Evolutionary conservation across 1,140 invertebrate genomes (phyloP).

Genomic region (Leptinotarsa defecta): DNA sequence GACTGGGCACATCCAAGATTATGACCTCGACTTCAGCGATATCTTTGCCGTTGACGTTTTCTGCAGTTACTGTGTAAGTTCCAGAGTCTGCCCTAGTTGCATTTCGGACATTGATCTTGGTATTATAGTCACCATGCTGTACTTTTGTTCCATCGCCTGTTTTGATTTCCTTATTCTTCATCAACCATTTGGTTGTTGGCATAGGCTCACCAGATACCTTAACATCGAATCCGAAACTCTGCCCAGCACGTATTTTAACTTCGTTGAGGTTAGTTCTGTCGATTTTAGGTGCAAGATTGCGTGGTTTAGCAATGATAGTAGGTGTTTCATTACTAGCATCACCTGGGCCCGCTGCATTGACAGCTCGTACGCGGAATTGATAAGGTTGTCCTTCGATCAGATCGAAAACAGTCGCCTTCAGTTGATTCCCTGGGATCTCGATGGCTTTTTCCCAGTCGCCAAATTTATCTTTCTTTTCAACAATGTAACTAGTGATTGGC

Average conservation of each 20-base stretch:
- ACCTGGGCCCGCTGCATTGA: constrained; percentile 92
- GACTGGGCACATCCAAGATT: constrained; percentile 86
- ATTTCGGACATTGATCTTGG: constrained; percentile 82
- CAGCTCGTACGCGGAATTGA: constrained; percentile 87
- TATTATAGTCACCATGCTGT: constrained; percentile 86
- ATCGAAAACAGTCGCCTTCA: constrained; percentile 84
- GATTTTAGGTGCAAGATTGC: constrained; percentile 84
- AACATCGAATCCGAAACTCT: constrained; percentile 80
- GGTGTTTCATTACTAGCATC: constrained; percentile 87
- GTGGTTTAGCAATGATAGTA: constrained; percentile 87
- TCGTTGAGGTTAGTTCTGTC: constrained; percentile 85
- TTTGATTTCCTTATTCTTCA: constrained; percentile 75
- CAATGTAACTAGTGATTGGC: constrained; percentile 82
- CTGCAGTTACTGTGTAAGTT: constrained; percentile 87
- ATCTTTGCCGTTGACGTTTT: constrained; percentile 92
- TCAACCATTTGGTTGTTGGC: constrained; percentile 87
- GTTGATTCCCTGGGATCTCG: constrained; percentile 78
- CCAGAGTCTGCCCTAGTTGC: constrained; percentile 89
- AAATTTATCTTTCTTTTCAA: constrained; percentile 94
- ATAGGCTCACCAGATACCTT: constrained; percentile 88
- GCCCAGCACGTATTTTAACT: constrained; percentile 86
- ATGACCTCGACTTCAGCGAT: constrained; percentile 89
- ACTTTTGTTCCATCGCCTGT: constrained; percentile 73
- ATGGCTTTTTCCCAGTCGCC: constrained; percentile 92
- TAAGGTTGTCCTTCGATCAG: constrained; percentile 90